Conservation (phyloP, 2,888 invertebrate species). For the Ectemnius cavifrons region DNA sequence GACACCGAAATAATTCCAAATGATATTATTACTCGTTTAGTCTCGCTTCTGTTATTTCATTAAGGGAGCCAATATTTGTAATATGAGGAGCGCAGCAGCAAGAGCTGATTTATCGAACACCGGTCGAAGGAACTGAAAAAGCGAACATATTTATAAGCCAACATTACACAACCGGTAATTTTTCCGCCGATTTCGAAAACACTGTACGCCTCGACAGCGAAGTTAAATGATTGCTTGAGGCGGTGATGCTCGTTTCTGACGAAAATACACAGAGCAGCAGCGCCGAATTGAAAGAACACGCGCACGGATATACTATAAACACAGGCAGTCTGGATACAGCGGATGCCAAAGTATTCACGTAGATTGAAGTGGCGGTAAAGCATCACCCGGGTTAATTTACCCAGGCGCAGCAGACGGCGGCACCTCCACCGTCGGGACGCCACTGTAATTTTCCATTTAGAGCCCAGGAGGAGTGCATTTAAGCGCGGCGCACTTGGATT, state of each 20-base stretch:
- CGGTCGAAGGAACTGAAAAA: not conserved
- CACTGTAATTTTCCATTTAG: slow-evolving; percentile 55
- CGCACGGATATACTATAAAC: not conserved
- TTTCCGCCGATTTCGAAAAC: too few relatives aligned
- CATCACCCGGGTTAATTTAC: slow-evolving; percentile 40
- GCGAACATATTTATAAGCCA: too few relatives aligned
- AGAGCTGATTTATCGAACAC: not conserved
- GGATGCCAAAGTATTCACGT: not conserved
- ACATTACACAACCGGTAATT: too few relatives aligned
- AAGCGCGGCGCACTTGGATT: slow-evolving; percentile 40
- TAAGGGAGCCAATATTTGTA: too few relatives aligned
- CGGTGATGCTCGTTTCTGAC: not conserved
- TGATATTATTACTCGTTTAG: too few relatives aligned
- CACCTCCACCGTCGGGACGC: slow-evolving; percentile 8
- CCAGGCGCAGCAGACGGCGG: slow-evolving; percentile 18
- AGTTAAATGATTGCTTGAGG: not conserved
- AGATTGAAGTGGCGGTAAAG: slow-evolving; percentile 27
- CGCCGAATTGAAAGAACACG: too few relatives aligned
- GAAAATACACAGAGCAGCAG: not conserved
- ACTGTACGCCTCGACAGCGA: not conserved
- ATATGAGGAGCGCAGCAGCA: not conserved
- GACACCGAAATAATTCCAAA: too few relatives aligned
- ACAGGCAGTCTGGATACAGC: not conserved
- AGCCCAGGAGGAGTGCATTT: slow-evolving; percentile 31
- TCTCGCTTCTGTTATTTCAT: too few relatives aligned